Conservation (phyloP, 2,888 invertebrate species). For the Phortica magna region DNA sequence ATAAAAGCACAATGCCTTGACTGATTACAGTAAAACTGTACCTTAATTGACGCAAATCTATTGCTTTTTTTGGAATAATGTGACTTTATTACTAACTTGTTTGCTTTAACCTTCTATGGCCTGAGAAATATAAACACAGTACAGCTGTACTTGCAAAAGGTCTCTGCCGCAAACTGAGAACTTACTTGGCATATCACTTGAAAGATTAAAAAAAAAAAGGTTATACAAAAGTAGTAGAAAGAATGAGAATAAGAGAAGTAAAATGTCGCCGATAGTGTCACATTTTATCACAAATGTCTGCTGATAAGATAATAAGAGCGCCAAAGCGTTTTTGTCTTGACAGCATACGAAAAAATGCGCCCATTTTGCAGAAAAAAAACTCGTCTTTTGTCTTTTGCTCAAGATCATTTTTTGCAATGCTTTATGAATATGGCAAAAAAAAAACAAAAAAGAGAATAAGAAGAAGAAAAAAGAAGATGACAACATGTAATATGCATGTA, state of each 20-base stretch:
- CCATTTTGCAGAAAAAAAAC: background rate
- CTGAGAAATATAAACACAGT: too few species aligned
- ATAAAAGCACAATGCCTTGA: conserved; percentile 8
- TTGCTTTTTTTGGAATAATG: background rate
- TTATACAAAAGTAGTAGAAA: background rate
- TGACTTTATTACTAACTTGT: background rate
- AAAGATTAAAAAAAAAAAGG: background rate
- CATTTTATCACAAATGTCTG: background rate
- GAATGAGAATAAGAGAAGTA: background rate
- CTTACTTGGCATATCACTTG: background rate
- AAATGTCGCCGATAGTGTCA: background rate
- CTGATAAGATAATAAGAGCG: background rate
- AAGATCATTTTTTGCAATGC: background rate
- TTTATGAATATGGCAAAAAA: background rate
- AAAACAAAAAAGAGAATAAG: background rate
- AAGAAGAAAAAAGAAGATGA: too few species aligned
- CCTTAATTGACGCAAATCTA: background rate
- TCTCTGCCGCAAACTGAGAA: background rate
- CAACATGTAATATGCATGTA: too few species aligned
- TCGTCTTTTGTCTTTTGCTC: background rate
- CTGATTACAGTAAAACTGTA: conserved; percentile 1
- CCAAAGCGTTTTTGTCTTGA: background rate
- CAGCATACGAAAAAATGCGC: background rate
- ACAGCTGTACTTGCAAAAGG: too few species aligned
- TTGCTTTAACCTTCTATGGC: too few species aligned